These are phyloP conservation scores for Xiphophorus birchmanni DNA, from an alignment of 2,797 vertebrate species.

Conservation along the genomic window DNA sequence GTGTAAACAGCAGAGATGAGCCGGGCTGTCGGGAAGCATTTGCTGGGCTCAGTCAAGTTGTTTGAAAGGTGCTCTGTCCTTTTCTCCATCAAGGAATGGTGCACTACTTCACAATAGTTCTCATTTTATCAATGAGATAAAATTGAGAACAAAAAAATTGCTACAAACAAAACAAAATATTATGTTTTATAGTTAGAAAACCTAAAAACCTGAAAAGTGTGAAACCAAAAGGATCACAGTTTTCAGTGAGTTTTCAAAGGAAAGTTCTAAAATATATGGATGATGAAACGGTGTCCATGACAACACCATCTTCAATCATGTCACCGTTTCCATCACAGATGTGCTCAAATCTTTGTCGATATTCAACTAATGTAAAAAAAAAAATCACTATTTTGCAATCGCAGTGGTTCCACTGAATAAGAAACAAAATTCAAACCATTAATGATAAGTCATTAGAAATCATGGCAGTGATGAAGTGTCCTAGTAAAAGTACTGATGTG, in stretches of 20 bases:
- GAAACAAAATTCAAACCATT: too few species aligned
- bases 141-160: too few species aligned
- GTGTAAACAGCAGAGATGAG: conserved; percentile 80
- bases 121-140: not conserved
- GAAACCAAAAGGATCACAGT: not conserved
- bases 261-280: not conserved
- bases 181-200: not conserved
- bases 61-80: conserved; percentile 47
- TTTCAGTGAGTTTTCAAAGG: not conserved
- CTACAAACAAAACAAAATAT: not conserved
- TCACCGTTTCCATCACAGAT: not conserved
- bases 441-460: too few species aligned
- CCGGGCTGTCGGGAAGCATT: conserved; percentile 75
- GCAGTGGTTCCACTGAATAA: too few species aligned
- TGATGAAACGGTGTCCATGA: not conserved
- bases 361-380: too few species aligned
- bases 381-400: too few species aligned
- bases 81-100: conserved; percentile 31
- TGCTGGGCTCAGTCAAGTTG: conserved; percentile 45
- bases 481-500: not conserved
- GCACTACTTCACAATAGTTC: not conserved
- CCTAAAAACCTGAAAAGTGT: not conserved
- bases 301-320: not conserved
- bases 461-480: not conserved
- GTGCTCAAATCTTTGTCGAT: too few species aligned